These are phyloP conservation scores for Columbina picui DNA, from an alignment of 2,113 vertebrate species.

Conservation along the genomic window DNA sequence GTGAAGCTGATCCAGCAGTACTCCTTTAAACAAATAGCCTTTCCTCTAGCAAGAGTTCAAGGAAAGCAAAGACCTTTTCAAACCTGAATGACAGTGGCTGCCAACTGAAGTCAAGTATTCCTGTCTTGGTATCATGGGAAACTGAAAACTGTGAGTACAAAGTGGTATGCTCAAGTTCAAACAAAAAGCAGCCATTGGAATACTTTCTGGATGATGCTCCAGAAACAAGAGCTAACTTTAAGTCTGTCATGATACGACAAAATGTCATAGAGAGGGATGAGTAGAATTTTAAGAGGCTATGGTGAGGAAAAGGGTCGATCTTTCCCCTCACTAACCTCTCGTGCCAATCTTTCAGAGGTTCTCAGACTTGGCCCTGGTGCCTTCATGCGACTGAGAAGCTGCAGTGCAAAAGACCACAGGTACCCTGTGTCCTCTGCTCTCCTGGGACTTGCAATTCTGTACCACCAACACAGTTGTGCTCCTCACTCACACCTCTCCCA, in stretches of 20 bases:
- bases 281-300: background rate
- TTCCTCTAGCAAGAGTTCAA: background rate
- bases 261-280: background rate
- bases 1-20: background rate
- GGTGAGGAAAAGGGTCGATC: background rate
- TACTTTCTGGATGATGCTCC: background rate
- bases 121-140: background rate
- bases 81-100: background rate
- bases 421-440: background rate
- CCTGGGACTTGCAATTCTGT: background rate
- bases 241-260: background rate
- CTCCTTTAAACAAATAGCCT: background rate
- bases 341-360: background rate
- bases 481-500: background rate
- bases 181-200: background rate
- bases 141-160: background rate
- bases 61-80: background rate
- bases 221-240: background rate
- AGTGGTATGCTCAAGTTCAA: background rate
- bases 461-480: background rate
- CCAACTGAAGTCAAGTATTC: background rate
- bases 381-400: background rate
- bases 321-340: background rate
- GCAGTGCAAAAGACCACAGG: background rate
- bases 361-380: background rate